Percentiles rank a stretch among this genome's conserved stretches.
Evolutionary conservation across 2,113 vertebrate species (phyloP).

Genomic region (Antigone vipio): DNA sequence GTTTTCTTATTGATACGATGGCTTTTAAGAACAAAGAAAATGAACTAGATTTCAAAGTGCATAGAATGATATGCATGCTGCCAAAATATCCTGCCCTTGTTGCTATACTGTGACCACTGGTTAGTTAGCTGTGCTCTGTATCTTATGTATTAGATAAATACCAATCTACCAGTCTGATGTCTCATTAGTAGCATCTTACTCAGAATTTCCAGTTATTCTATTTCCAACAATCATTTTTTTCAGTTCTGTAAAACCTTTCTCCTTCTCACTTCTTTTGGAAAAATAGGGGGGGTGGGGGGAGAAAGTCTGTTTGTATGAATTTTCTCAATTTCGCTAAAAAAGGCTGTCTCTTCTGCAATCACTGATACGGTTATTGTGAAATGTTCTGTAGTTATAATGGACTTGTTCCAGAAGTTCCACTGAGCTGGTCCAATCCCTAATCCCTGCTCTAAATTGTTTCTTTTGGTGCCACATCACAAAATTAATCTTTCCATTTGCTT

Average conservation of each 20-base stretch:
- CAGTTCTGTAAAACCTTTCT: background rate
- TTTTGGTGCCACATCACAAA: slow-evolving; percentile 67
- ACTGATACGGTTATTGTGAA: background rate
- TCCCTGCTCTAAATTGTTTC: slow-evolving; percentile 64
- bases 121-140: background rate
- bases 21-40: background rate
- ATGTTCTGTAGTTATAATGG: slow-evolving; percentile 28
- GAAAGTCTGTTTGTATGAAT: background rate
- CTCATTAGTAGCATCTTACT: background rate
- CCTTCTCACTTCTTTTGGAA: background rate
- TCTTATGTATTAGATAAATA: background rate
- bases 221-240: background rate
- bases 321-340: background rate
- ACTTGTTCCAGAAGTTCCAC: slow-evolving; percentile 56
- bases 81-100: background rate
- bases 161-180: background rate
- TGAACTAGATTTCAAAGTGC: background rate
- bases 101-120: background rate
- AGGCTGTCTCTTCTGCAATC: background rate
- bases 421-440: slow-evolving; percentile 46
- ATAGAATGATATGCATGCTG: background rate
- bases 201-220: background rate
- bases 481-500: slow-evolving; percentile 75
- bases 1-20: background rate
- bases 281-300: background rate